Evolutionary conservation across 2,797 vertebrate genomes (phyloP).

Genomic region (Pelobates cultripes): DNA sequence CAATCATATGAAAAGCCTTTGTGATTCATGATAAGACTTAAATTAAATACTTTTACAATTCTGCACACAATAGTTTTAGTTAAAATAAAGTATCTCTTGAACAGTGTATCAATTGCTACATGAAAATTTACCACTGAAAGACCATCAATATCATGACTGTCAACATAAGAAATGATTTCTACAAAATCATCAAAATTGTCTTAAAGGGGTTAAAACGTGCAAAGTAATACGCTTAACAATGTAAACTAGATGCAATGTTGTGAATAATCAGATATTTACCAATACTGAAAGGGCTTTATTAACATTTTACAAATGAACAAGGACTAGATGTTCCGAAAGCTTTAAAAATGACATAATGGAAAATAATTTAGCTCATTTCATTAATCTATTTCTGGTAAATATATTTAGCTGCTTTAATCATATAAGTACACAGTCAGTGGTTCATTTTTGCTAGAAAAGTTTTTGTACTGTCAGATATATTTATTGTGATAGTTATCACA

Average conservation of each 20-base stretch:
- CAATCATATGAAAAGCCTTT: too few relatives aligned
- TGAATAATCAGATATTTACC: not conserved
- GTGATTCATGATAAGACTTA: not conserved
- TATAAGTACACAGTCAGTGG: not conserved
- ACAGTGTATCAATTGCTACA: too few relatives aligned
- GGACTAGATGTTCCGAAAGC: not conserved
- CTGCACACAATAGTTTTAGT: too few relatives aligned
- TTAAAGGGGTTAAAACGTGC: not conserved
- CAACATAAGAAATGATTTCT: too few relatives aligned
- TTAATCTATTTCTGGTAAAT: not conserved
- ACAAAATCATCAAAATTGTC: not conserved
- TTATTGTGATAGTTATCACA: not conserved
- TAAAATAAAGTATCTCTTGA: too few relatives aligned
- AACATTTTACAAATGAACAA: not conserved
- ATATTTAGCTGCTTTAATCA: conserved; percentile 1
- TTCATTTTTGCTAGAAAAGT: not conserved
- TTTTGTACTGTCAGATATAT: not conserved
- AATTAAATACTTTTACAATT: not conserved
- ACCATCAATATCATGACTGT: too few relatives aligned
- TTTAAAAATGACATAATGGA: not conserved
- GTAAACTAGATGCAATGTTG: not conserved
- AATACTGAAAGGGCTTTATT: not conserved
- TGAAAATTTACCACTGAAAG: too few relatives aligned
- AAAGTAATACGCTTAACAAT: not conserved
- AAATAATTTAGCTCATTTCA: not conserved